Conservation (phyloP, 2,113 vertebrate species). For the Bombycilla garrulus region DNA sequence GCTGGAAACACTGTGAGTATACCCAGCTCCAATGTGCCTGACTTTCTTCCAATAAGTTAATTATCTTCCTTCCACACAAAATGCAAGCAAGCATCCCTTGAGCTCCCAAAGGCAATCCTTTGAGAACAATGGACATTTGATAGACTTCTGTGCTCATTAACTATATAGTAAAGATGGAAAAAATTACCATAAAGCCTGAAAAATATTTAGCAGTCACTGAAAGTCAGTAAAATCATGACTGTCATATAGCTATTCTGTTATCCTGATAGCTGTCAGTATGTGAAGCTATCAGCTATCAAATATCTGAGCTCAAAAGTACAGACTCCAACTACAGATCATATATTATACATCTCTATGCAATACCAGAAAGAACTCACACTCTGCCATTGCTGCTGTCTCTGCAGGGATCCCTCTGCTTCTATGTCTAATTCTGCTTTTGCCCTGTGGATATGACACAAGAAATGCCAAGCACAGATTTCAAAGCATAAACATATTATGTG, state of each 20-base stretch:
- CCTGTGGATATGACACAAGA: neutral
- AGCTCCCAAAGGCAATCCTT: slow-evolving; percentile 6
- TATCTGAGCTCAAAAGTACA: neutral
- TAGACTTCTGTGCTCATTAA: neutral
- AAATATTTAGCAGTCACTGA: neutral
- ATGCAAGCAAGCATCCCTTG: neutral
- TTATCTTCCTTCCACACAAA: neutral
- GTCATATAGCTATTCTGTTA: neutral
- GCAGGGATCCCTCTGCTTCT: neutral
- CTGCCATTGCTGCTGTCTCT: neutral
- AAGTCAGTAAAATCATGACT: neutral
- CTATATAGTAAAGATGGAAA: neutral
- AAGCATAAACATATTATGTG: neutral
- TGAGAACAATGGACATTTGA: slow-evolving; percentile 12
- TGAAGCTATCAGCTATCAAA: neutral
- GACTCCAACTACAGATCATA: neutral
- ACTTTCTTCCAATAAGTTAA: neutral
- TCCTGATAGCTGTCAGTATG: neutral
- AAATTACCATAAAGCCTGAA: neutral
- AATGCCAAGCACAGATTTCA: neutral
- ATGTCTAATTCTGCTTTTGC: neutral
- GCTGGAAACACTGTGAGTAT: neutral
- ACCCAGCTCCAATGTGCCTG: neutral
- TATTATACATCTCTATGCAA: neutral
- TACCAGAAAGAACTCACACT: neutral